Conservation (phyloP, 2,113 vertebrate genomes). For the Anser cygnoides region DNA sequence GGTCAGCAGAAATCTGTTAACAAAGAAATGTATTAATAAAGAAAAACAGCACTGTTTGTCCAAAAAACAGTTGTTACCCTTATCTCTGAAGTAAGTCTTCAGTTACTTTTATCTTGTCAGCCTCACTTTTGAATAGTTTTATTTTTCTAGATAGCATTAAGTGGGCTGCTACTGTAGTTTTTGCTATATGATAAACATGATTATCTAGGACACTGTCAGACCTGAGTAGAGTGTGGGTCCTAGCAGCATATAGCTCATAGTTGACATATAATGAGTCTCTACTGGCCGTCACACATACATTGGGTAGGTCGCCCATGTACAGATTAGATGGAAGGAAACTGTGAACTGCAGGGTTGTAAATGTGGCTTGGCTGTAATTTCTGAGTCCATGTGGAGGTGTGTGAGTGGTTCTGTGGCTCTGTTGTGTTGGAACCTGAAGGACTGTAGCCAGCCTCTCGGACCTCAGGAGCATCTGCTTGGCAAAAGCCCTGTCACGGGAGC, state of each 20-base stretch:
- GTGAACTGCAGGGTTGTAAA: slow-evolving; percentile 22
- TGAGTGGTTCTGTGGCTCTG: not conserved
- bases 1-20: not conserved
- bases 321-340: not conserved
- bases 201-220: not conserved
- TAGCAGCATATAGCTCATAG: not conserved
- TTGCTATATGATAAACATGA: not conserved
- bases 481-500: not conserved
- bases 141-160: not conserved
- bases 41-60: not conserved
- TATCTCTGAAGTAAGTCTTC: not conserved
- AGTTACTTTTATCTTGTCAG: not conserved
- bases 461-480: not conserved
- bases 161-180: not conserved
- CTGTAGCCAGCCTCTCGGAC: not conserved
- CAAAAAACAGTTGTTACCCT: not conserved
- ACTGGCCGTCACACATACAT: not conserved
- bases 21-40: not conserved
- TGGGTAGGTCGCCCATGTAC: not conserved
- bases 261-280: not conserved
- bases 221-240: not conserved
- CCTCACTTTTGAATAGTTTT: not conserved
- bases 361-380: not conserved
- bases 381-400: not conserved
- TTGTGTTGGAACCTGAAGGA: not conserved